A percentile compares a stretch with the other conserved stretches of the same genome.
Conservation (phyloP, 2,888 invertebrate genomes). For the Seira musarum region DNA sequence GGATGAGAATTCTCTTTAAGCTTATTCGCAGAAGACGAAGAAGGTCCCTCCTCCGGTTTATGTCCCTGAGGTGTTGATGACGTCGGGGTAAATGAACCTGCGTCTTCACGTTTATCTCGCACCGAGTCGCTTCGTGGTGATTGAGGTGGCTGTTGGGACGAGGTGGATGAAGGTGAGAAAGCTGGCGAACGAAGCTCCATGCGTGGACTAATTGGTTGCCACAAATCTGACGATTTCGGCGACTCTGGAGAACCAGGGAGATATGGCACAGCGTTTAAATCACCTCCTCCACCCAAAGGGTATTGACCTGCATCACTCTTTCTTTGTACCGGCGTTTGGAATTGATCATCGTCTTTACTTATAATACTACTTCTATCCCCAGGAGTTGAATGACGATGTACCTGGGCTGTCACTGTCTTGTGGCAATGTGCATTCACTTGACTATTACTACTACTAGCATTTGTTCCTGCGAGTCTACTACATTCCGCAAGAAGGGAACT, state of each 20-base stretch:
- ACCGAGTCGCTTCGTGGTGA: not conserved
- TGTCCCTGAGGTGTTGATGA: conserved; percentile 25
- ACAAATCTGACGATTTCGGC: conserved; percentile 66
- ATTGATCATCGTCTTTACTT: conserved; percentile 22
- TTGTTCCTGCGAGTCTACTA: conserved; percentile 21
- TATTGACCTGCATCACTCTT: conserved; percentile 46
- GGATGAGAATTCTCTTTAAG: conserved; percentile 18
- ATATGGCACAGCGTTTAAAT: conserved; percentile 39
- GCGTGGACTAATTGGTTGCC: conserved; percentile 65
- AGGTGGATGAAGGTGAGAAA: conserved; percentile 32
- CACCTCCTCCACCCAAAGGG: conserved; percentile 22
- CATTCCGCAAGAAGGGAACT: conserved; percentile 32
- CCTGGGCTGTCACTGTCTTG: conserved; percentile 63
- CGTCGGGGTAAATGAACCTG: conserved; percentile 14
- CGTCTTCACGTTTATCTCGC: conserved; percentile 18
- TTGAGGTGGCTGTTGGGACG: conserved; percentile 20
- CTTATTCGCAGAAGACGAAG: not conserved
- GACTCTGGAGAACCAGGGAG: conserved; percentile 61
- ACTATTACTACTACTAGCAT: not conserved
- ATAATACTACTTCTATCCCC: conserved; percentile 43
- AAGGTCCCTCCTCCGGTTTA: not conserved
- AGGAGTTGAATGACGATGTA: conserved; percentile 60
- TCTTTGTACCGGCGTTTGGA: not conserved
- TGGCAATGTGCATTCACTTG: conserved; percentile 38
- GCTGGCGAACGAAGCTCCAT: conserved; percentile 46